Conservation (phyloP, 1,140 invertebrate genomes). For the Listronotus bonariensis region DNA sequence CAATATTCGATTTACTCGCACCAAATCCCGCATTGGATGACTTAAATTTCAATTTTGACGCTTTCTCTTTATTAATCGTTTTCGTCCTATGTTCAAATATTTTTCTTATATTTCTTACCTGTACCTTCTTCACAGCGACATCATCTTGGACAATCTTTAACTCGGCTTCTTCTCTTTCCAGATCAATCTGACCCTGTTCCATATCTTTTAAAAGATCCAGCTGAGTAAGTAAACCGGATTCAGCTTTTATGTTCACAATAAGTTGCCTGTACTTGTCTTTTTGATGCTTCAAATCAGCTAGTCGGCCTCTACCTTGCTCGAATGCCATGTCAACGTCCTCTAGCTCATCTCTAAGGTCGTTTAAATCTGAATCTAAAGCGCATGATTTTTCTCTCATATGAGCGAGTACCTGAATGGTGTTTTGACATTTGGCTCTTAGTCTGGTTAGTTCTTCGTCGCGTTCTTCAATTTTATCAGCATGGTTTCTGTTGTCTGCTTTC, state of each 20-base stretch:
- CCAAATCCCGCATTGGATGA: too few relatives aligned
- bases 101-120: too few relatives aligned
- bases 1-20: too few relatives aligned
- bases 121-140: background rate
- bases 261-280: conserved; percentile 21
- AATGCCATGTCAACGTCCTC: background rate
- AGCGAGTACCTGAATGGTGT: conserved; percentile 49
- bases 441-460: conserved; percentile 48
- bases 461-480: conserved; percentile 54
- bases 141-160: background rate
- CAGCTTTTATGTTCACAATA: conserved; percentile 8
- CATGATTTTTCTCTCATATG: conserved; percentile 51
- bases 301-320: conserved; percentile 11
- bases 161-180: background rate
- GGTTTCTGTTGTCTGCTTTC: conserved; percentile 51
- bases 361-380: conserved; percentile 30
- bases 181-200: conserved; percentile 15
- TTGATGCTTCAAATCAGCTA: conserved; percentile 23
- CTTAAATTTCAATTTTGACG: too few relatives aligned
- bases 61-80: too few relatives aligned
- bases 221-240: conserved; percentile 32
- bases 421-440: conserved; percentile 44
- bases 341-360: conserved; percentile 20
- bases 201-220: conserved; percentile 30
- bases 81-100: too few relatives aligned